phyloP scores from a whole-genome alignment of 2,113 vertebrate genomes.

The Hyla sarda region DNA sequence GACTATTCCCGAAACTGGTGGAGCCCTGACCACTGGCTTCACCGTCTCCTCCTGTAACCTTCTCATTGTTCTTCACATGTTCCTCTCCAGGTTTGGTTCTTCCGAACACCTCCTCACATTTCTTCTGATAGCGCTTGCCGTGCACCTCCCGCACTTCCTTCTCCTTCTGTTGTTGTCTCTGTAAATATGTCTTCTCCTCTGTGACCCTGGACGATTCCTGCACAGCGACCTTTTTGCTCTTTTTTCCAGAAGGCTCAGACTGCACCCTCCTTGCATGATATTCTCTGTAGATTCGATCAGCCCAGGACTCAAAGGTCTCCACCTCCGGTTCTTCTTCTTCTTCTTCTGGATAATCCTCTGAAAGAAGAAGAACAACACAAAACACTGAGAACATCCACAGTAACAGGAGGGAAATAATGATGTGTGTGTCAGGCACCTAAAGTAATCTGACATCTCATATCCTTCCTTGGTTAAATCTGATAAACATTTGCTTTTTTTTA shows the following conservation, averaged over 20 bases:
- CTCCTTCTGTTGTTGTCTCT: constrained; percentile 61
- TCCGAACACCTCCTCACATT: constrained; percentile 68
- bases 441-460: neutral
- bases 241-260: neutral
- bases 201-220: constrained; percentile 32
- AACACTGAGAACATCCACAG: neutral
- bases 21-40: constrained; percentile 40
- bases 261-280: constrained; percentile 70
- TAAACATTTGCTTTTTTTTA: too few relatives aligned
- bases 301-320: constrained; percentile 83
- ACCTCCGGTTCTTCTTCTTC: constrained; percentile 70
- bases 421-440: neutral
- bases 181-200: constrained; percentile 57
- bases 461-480: too few relatives aligned
- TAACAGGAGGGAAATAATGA: neutral
- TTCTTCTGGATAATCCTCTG: constrained; percentile 72
- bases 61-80: constrained; percentile 64
- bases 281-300: constrained; percentile 79
- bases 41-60: constrained; percentile 51
- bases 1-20: neutral
- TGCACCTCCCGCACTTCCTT: constrained; percentile 66
- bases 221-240: neutral
- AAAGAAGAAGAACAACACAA: constrained; percentile 10
- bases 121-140: constrained; percentile 70
- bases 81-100: constrained; percentile 60